These are phyloP conservation scores for Philotrypesis tridentata DNA, from an alignment of 1,140 invertebrate species.

Conservation along the genomic window DNA sequence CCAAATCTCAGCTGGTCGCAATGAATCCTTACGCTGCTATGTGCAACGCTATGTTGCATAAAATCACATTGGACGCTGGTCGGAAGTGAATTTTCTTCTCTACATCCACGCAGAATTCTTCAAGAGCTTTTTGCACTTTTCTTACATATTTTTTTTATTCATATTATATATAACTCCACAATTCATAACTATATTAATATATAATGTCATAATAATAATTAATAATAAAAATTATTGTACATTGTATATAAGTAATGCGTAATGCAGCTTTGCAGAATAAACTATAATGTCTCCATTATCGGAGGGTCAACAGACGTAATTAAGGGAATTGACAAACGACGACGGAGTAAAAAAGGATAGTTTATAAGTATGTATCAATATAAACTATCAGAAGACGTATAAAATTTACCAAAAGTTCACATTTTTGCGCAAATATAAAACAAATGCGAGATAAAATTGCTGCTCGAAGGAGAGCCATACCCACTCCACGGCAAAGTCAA, in stretches of 20 bases:
- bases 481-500: background rate
- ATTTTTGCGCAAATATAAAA: conserved; percentile 13
- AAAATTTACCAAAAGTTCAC: conserved; percentile 6
- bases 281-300: background rate
- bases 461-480: background rate
- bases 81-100: background rate
- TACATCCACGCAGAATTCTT: background rate
- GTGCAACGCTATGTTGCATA: conserved; percentile 93
- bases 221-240: conserved; percentile 56
- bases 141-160: conserved; percentile 11
- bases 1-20: conserved; percentile 85
- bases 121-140: background rate
- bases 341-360: background rate
- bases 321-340: background rate
- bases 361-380: background rate
- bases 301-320: background rate
- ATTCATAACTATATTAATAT: conserved; percentile 13
- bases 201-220: conserved; percentile 54
- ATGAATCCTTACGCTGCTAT: conserved; percentile 90
- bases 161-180: conserved; percentile 11
- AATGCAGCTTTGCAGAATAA: conserved; percentile 13
- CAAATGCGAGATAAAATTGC: conserved; percentile 38
- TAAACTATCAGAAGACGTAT: conserved; percentile 1
- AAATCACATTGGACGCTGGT: conserved; percentile 71
- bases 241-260: conserved; percentile 54